Evolutionary conservation across 2,888 invertebrate species (phyloP), one percentile per base, ranked within the genome.

Genomic region (Chrysolina oricalcia): DNA sequence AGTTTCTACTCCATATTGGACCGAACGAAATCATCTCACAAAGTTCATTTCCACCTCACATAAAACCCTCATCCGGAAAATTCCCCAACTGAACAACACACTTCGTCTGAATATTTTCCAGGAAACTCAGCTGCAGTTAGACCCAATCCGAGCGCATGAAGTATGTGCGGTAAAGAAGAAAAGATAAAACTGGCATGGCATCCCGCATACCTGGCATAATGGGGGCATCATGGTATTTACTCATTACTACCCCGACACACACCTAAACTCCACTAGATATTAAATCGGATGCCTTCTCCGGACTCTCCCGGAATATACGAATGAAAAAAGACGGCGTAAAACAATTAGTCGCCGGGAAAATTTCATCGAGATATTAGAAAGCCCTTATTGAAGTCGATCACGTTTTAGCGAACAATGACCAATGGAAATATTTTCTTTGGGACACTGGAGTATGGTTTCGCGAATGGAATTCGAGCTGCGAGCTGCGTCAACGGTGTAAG

Each of bases 201-300:
- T 73, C 80, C 81, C 80, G 82, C 82, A 83, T 83, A 80, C 81
- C 81, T 81, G 81, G 79, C 78, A 81, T 83, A 80, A 82, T 81
- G 77, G 74, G 80, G 81, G 81, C 78, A 79, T 80, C 80, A 74
- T 76, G 83, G 83, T 82, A 84, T 84, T 84, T 82, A 82, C 83
- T 84, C 83, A 84, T 84, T 83, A 84, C 82, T 81, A 81, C 76
- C 80, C 73, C 78, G 81, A 81, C 81, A 80, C 79, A 81, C 81
- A 82, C 81, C 78, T 80, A 78, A 77, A 77, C 77, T 76, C 72
- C 78, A 79, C 76, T 78, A 78, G 83, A 82, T 83, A 83, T 83
- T 83, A 83, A 81, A 83, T 81, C 76, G 81, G 79, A 83, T 83
- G 80, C 83, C 83, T 81, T 78, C 78, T 67, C 70, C 74, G 67